phyloP scores from a whole-genome alignment of 2,797 vertebrate species.

The Glossophaga mutica region DNA sequence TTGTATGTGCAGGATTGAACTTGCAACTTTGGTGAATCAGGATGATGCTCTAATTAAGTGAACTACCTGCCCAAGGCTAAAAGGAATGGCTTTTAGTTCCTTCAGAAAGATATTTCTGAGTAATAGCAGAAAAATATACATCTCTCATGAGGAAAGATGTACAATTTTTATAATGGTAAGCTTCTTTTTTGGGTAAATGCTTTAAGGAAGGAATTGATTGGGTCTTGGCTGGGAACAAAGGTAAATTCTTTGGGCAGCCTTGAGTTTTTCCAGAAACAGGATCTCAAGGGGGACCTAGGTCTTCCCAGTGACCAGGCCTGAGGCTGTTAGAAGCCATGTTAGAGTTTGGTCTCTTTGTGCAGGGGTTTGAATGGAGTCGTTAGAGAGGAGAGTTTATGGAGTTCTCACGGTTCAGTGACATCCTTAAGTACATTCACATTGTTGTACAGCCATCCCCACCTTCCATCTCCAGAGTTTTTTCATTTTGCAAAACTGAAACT shows the following conservation, averaged over 20 bases:
- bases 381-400: background rate
- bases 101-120: background rate
- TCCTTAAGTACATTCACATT: background rate
- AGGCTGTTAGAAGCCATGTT: background rate
- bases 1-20: background rate
- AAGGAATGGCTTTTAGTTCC: background rate
- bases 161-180: background rate
- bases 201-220: background rate
- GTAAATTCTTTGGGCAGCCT: background rate
- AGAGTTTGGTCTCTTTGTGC: background rate
- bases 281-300: background rate
- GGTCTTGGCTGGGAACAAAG: background rate
- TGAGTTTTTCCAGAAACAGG: background rate
- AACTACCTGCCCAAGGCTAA: background rate
- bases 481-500: background rate
- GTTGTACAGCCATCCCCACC: background rate
- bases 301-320: background rate
- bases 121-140: background rate
- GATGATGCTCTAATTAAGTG: background rate
- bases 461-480: background rate
- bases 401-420: background rate
- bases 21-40: background rate
- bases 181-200: background rate
- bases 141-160: background rate
- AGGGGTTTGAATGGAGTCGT: background rate